A percentile compares a stretch with the other conserved stretches of the same genome.
Evolutionary conservation across 1,140 invertebrate genomes (phyloP).

Genomic region (Bombus difficillimus): DNA sequence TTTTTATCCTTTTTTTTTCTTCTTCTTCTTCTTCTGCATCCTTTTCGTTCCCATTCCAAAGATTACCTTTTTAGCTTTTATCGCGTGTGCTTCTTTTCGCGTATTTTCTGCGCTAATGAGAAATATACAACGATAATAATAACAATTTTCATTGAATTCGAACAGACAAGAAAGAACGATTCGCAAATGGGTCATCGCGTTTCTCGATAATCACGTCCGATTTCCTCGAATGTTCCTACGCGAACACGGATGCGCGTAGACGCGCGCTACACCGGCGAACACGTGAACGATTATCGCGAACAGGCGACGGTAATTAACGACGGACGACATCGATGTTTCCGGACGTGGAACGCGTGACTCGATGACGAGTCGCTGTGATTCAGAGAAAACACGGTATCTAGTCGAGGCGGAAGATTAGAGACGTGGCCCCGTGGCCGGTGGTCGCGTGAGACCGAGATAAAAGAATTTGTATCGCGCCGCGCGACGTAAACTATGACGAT

Average conservation of each 20-base stretch:
- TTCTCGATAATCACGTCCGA: background rate
- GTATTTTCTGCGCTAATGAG: too few species aligned
- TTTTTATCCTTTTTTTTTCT: background rate
- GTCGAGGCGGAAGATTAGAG: conserved; percentile 33
- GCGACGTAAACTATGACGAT: background rate
- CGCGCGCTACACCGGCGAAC: background rate
- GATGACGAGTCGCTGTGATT: background rate
- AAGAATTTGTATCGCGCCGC: conserved; percentile 8
- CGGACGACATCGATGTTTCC: background rate
- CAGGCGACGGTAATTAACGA: background rate
- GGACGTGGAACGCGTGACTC: background rate
- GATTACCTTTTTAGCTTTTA: too few species aligned
- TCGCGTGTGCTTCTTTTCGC: too few species aligned
- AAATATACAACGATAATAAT: too few species aligned
- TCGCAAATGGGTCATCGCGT: background rate
- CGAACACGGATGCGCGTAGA: background rate
- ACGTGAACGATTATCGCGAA: background rate
- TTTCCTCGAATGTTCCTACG: fast-evolving
- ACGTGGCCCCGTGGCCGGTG: conserved; percentile 10
- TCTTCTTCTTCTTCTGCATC: background rate
- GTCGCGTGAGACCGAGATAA: conserved; percentile 24
- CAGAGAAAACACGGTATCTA: conserved; percentile 18
- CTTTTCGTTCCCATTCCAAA: background rate
- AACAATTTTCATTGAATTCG: too few species aligned
- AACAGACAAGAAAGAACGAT: fast-evolving